These are phyloP conservation scores for Cygnus buccinator DNA, from an alignment of 2,113 vertebrate species.

Conservation along the genomic window DNA sequence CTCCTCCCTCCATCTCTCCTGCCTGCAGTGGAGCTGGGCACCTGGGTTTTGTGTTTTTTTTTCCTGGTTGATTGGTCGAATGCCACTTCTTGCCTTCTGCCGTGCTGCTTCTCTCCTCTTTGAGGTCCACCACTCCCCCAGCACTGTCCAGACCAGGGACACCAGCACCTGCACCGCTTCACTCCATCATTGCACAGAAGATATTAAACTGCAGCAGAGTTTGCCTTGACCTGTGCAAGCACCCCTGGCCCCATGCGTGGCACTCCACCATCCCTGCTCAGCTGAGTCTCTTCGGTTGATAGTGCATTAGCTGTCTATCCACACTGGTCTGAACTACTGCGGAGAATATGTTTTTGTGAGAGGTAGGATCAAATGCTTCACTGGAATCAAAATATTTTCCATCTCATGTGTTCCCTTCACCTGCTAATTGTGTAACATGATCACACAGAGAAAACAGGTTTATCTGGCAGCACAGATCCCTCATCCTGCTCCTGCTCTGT, in stretches of 20 bases:
- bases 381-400: neutral
- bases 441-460: neutral
- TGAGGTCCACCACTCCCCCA: neutral
- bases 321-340: accelerated
- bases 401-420: neutral
- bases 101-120: neutral
- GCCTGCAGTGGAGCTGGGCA: accelerated
- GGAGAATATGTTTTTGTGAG: neutral
- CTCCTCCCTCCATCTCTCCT: neutral
- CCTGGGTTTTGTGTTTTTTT: neutral
- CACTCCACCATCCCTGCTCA: accelerated
- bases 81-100: neutral
- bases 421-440: neutral
- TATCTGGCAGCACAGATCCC: neutral
- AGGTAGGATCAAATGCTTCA: neutral
- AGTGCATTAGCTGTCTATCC: accelerated
- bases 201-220: neutral
- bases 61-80: neutral
- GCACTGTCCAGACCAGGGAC: neutral
- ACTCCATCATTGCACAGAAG: neutral
- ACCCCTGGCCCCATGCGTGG: accelerated
- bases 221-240: accelerated
- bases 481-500: accelerated
- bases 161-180: neutral
- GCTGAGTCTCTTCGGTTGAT: neutral